These are phyloP conservation scores for Cossypha polioptera DNA, from an alignment of 2,797 vertebrate species.

Conservation along the genomic window DNA sequence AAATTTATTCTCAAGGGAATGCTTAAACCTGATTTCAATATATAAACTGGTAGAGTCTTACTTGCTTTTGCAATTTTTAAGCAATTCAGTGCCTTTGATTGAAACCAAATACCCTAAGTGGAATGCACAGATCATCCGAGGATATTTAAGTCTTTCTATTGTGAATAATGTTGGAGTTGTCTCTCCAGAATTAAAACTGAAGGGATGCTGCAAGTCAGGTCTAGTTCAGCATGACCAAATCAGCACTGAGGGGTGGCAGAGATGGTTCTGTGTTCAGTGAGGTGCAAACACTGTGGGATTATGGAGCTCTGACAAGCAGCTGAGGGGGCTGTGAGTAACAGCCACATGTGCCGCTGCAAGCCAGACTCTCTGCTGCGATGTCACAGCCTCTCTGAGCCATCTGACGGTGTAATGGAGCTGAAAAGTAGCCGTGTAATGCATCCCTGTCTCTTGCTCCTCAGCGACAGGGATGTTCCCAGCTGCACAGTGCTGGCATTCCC, in stretches of 20 bases:
- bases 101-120: neutral
- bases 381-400: slow-evolving; percentile 22
- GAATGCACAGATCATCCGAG: neutral
- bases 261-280: neutral
- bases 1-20: neutral
- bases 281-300: neutral
- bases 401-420: slow-evolving; percentile 52
- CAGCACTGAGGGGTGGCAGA: neutral
- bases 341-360: neutral
- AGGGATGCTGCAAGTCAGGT: neutral
- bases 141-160: neutral
- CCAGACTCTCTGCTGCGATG: slow-evolving; percentile 26
- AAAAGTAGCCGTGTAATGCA: slow-evolving; percentile 6
- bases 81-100: neutral
- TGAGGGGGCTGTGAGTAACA: slow-evolving; percentile 30
- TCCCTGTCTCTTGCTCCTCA: neutral
- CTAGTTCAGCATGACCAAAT: neutral
- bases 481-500: neutral
- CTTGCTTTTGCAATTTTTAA: neutral
- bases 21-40: neutral
- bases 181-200: neutral
- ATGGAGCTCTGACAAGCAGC: neutral
- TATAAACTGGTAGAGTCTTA: neutral
- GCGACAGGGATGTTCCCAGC: neutral
- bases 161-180: neutral